Conservation (phyloP, 1,140 invertebrate species). For the Pseudomyrmex flavicornis region DNA sequence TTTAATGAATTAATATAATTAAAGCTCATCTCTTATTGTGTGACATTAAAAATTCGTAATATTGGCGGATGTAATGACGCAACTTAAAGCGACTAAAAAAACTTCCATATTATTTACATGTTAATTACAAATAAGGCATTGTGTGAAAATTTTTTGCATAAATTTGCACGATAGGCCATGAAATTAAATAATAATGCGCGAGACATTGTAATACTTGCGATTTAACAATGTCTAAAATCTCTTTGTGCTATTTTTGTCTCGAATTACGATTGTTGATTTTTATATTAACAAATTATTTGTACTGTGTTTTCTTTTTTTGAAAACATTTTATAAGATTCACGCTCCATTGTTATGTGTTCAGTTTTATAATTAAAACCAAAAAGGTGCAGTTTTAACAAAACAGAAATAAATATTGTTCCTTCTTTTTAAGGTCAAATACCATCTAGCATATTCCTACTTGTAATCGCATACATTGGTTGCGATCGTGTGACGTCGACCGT, state of each 20-base stretch:
- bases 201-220: neutral
- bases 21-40: neutral
- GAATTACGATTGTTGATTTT: neutral
- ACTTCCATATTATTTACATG: conserved; percentile 19
- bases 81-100: conserved; percentile 1
- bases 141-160: conserved; percentile 27
- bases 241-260: neutral
- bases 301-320: too few species aligned
- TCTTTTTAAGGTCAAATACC: conserved; percentile 86
- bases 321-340: too few species aligned
- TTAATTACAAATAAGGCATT: conserved; percentile 30
- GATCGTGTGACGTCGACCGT: conserved; percentile 88
- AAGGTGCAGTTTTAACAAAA: neutral
- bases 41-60: neutral
- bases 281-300: neutral
- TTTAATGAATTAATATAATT: conserved; percentile 10
- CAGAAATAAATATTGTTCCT: neutral
- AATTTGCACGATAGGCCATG: neutral
- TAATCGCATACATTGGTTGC: conserved; percentile 90
- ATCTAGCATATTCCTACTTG: conserved; percentile 88
- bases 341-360: neutral
- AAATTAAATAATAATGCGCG: neutral
- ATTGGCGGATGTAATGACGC: neutral
- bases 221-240: neutral
- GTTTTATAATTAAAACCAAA: neutral